phyloP scores from a whole-genome alignment of 2,113 vertebrate species.

The Elachura formosa region DNA sequence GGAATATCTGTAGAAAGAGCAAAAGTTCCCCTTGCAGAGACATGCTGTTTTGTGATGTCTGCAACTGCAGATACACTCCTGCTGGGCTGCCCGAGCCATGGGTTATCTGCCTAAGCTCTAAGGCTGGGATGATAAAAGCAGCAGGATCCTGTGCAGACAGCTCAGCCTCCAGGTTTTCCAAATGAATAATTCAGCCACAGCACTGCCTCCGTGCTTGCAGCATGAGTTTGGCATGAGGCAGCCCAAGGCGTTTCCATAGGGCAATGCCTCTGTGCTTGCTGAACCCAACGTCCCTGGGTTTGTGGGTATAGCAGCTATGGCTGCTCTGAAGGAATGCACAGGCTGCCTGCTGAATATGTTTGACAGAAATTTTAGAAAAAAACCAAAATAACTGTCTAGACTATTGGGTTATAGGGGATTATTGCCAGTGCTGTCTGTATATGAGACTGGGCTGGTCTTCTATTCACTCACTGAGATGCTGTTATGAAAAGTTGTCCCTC shows the following conservation, averaged over 20 bases:
- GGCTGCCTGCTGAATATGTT: background rate
- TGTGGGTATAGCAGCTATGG: background rate
- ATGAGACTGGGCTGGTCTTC: background rate
- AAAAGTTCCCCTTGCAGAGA: background rate
- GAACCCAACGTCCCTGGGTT: background rate
- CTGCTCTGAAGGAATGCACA: rapidly evolving
- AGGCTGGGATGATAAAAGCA: rapidly evolving
- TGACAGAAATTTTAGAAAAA: background rate
- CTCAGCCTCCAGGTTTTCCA: background rate
- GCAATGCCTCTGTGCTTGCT: rapidly evolving
- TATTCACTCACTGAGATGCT: background rate
- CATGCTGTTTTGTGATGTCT: background rate
- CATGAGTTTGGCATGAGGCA: rapidly evolving
- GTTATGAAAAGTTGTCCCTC: background rate
- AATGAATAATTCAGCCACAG: background rate
- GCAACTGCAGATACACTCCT: background rate
- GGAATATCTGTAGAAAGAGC: background rate
- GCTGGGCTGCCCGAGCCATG: background rate
- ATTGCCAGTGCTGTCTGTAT: rapidly evolving
- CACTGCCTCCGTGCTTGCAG: background rate
- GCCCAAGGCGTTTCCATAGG: rapidly evolving
- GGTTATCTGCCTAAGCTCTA: background rate
- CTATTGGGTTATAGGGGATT: no score
- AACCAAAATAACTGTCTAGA: background rate
- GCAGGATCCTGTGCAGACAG: background rate